phyloP scores from a whole-genome alignment of 1,140 invertebrate species.

The Cephus cinctus region DNA sequence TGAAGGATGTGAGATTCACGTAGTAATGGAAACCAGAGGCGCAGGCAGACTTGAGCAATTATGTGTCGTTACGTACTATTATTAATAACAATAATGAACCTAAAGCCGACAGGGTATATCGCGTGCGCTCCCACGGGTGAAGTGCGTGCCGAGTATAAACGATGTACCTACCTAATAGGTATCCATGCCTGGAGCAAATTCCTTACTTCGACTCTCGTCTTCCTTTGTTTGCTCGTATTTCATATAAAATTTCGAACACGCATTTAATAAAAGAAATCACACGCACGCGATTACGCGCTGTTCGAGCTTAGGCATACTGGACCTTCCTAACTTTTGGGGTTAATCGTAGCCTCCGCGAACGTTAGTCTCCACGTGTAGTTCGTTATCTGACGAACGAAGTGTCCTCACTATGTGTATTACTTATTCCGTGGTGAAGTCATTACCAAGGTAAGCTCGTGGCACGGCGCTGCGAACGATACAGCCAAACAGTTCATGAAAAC shows the following conservation, averaged over 20 bases:
- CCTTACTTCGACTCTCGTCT: conserved; percentile 23
- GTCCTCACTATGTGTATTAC: no score
- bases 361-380: no score
- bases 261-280: conserved; percentile 30
- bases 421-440: no score
- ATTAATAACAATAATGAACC: conserved; percentile 55
- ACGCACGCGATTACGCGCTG: conserved; percentile 18
- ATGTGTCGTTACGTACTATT: conserved; percentile 52
- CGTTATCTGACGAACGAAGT: no score
- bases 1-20: no score
- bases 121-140: conserved; percentile 50
- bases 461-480: no score
- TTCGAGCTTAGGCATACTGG: no score
- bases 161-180: conserved; percentile 51
- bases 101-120: conserved; percentile 43
- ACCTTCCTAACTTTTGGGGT: conserved; percentile 1
- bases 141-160: conserved; percentile 52
- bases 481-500: no score
- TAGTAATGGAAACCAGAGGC: conserved; percentile 48
- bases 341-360: no score
- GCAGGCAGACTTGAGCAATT: conserved; percentile 53
- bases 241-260: conserved; percentile 6
- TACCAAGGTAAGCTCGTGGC: no score
- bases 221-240: conserved; percentile 10
- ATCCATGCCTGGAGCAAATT: conserved; percentile 53